phyloP scores from a whole-genome alignment of 2,113 vertebrate species.

The Carollia perspicillata region DNA sequence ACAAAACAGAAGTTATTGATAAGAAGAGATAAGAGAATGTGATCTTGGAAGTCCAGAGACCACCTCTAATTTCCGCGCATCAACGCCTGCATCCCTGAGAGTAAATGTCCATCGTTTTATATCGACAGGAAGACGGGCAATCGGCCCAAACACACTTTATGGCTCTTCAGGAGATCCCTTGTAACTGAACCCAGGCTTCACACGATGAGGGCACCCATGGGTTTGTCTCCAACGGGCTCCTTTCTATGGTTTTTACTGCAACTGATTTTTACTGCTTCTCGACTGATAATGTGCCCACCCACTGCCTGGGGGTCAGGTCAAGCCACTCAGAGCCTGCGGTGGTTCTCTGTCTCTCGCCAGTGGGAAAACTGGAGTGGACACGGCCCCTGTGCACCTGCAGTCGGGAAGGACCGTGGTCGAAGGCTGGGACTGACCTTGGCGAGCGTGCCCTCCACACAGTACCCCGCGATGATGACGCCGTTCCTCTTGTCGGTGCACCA shows the following conservation, averaged over 20 bases:
- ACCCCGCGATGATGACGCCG: conserved; percentile 97
- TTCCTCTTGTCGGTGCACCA: conserved; percentile 99
- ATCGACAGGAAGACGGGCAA: background rate
- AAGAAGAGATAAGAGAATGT: background rate
- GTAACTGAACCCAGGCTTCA: background rate
- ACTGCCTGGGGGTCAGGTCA: background rate
- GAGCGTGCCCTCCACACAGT: conserved; percentile 97
- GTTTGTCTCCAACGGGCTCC: background rate
- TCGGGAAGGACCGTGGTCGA: background rate
- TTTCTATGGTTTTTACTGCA: background rate
- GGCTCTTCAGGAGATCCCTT: background rate
- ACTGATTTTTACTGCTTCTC: too few relatives aligned
- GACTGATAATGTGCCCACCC: background rate
- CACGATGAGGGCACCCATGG: background rate
- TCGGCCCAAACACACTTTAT: background rate
- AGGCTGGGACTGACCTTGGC: conserved; percentile 88
- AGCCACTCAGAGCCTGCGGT: background rate
- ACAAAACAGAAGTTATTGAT: background rate
- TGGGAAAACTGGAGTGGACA: background rate
- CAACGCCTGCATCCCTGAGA: too few relatives aligned
- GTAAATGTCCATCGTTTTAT: background rate
- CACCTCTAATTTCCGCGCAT: background rate
- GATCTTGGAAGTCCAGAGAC: background rate
- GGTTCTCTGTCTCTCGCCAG: background rate
- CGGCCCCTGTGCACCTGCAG: background rate